A percentile compares a stretch with the other conserved stretches of the same genome.
These are phyloP conservation scores for Clivina fossor DNA, from an alignment of 2,888 invertebrate species.

Conservation along the genomic window DNA sequence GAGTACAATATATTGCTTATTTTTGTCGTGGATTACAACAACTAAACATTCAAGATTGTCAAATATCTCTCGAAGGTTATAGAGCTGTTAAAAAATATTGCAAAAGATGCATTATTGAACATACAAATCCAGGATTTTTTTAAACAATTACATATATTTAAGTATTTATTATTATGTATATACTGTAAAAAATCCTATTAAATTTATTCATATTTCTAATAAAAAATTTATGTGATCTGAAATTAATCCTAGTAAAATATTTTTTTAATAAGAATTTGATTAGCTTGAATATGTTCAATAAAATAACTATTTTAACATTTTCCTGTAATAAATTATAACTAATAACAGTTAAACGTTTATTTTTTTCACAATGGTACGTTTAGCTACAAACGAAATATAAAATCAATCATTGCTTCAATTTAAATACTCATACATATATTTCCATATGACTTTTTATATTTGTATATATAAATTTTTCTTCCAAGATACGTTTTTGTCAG, in stretches of 20 bases:
- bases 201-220: constrained; percentile 30
- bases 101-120: constrained; percentile 90
- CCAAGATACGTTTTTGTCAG: no score
- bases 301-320: background rate
- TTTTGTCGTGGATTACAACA: constrained; percentile 88
- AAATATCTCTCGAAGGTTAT: constrained; percentile 86
- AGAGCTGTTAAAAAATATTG: constrained; percentile 90
- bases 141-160: constrained; percentile 48
- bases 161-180: constrained; percentile 31
- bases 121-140: constrained; percentile 93
- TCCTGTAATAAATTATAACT: background rate
- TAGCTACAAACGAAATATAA: no score
- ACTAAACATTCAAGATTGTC: constrained; percentile 91
- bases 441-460: no score
- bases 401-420: no score
- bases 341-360: background rate
- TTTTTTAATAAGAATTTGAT: background rate
- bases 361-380: background rate
- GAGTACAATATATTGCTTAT: constrained; percentile 84
- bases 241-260: background rate
- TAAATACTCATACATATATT: no score
- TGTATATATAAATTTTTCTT: no score
- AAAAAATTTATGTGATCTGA: constrained; percentile 13
- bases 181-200: constrained; percentile 32
- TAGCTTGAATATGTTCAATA: background rate